Conservation (phyloP, 1,140 invertebrate genomes). For the Paraescarpia echinospica region DNA sequence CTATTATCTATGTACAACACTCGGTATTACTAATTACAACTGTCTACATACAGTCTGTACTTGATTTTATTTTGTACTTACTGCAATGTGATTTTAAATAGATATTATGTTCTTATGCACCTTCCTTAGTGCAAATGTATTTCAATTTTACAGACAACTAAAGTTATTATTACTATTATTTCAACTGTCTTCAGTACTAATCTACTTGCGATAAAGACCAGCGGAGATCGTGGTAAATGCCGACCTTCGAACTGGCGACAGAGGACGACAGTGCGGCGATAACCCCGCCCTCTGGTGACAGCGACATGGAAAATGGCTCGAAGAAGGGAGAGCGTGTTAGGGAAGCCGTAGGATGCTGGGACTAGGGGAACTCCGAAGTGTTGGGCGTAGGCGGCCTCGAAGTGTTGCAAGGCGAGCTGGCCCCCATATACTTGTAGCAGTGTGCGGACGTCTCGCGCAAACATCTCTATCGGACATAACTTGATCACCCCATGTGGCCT, state of each 20-base stretch:
- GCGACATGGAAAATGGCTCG: slow-evolving; percentile 66
- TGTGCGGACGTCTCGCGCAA: slow-evolving; percentile 65
- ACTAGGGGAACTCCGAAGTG: slow-evolving; percentile 63
- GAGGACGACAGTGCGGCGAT: slow-evolving; percentile 42
- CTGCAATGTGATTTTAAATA: no score
- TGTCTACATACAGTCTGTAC: no score
- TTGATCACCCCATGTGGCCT: slow-evolving; percentile 51
- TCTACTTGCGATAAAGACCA: no score
- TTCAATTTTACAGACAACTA: no score
- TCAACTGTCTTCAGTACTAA: no score
- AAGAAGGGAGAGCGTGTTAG: slow-evolving; percentile 61
- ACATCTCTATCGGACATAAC: slow-evolving; percentile 63
- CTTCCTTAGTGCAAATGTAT: no score
- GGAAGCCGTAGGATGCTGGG: slow-evolving; percentile 64
- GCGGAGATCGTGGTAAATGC: no score
- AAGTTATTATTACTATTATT: no score
- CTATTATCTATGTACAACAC: no score
- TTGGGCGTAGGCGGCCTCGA: slow-evolving; percentile 63
- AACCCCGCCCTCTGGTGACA: slow-evolving; percentile 49
- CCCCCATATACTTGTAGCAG: slow-evolving; percentile 63
- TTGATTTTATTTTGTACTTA: no score
- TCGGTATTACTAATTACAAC: no score
- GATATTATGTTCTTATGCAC: no score
- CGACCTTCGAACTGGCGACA: slow-evolving; percentile 40
- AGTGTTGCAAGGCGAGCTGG: slow-evolving; percentile 44